Base-by-base conservation (phyloP, 2,888 invertebrate genomes). In the Entomobrya proxima region DNA sequence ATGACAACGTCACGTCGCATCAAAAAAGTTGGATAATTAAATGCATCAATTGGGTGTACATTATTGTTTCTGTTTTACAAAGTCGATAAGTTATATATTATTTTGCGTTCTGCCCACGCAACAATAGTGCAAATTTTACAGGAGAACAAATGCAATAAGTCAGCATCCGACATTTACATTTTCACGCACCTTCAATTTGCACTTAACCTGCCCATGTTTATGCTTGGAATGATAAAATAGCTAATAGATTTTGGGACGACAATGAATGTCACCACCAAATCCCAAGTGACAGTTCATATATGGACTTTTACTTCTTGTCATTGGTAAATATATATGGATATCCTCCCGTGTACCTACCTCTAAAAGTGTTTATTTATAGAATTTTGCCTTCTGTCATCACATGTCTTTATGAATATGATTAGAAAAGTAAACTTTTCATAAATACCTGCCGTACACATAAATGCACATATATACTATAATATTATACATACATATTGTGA, bases 91-190 rank as follows among this genome's bases (percentile, higher is more conserved):
- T 47, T 47, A 64, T 64, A 47, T 78, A 78, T 79, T 69, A 79
- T n/a, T n/a, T n/a, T 77, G 77, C 32, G 77, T 30, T 77, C 77
- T 77, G 47, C 77, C 77, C 77, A 77, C 77, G 77, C 77, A 77
- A 24, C 27, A 61, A 58, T 40, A 32, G 7, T 30, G 21, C 24
- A 37, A 1, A 11, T 7, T 40, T 7, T 21, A 74, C 40, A 67
- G 44, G 44, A 67, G 40, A 67, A 24, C 6, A 67, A 44, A 11
- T 67, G 67, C 67, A 67, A 44, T 40, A 40, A 67, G 5, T 11
- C n/a, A 67, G 27, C 67, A 67, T 24, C n/a, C 44, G 27, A 9
- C 3, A 24, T 37, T 18, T n/a, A n/a, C n/a, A n/a, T 24, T 15
- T 64, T 1, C 27, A 27, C 67, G 7, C 67, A 67, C 67, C 67